Evolutionary conservation across 2,797 vertebrate species (phyloP).

Genomic region (Bryconaethiops microstoma): DNA sequence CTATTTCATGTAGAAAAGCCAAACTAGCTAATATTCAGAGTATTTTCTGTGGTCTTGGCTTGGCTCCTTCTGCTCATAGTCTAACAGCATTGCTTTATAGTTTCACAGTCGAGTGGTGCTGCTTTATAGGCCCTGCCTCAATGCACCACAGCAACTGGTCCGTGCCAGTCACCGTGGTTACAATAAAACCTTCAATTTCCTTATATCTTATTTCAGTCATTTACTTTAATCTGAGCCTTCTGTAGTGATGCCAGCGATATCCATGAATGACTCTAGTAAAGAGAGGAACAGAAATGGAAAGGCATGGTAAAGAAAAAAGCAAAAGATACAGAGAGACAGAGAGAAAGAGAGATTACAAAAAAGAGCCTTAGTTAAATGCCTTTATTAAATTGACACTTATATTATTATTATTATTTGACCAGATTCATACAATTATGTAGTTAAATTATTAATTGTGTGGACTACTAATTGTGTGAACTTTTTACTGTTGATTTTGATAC

Average conservation of each 20-base stretch:
- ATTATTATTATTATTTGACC: neutral
- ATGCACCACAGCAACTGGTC: slow-evolving; percentile 55
- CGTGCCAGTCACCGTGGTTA: slow-evolving; percentile 69
- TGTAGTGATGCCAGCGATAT: slow-evolving; percentile 72
- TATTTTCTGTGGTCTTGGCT: slow-evolving; percentile 60
- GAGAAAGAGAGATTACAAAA: neutral
- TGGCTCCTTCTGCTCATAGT: slow-evolving; percentile 6
- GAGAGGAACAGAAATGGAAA: slow-evolving; percentile 62
- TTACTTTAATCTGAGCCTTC: slow-evolving; percentile 76
- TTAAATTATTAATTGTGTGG: no score
- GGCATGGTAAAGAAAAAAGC: slow-evolving; percentile 36
- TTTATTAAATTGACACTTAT: neutral
- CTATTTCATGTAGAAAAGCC: neutral
- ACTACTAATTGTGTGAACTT: no score
- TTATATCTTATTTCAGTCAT: slow-evolving; percentile 79
- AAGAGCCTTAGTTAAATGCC: neutral
- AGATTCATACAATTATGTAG: no score
- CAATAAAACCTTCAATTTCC: slow-evolving; percentile 77
- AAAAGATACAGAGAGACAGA: neutral
- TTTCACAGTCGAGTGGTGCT: slow-evolving; percentile 68
- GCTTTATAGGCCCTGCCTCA: slow-evolving; percentile 66
- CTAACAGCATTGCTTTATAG: slow-evolving; percentile 27
- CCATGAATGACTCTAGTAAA: slow-evolving; percentile 69
- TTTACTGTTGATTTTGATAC: no score
- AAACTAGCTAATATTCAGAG: slow-evolving; percentile 23